Evolutionary conservation across 2,113 vertebrate genomes (phyloP), one percentile per base, ranked within the genome.

Genomic region (Polyodon spathula): DNA sequence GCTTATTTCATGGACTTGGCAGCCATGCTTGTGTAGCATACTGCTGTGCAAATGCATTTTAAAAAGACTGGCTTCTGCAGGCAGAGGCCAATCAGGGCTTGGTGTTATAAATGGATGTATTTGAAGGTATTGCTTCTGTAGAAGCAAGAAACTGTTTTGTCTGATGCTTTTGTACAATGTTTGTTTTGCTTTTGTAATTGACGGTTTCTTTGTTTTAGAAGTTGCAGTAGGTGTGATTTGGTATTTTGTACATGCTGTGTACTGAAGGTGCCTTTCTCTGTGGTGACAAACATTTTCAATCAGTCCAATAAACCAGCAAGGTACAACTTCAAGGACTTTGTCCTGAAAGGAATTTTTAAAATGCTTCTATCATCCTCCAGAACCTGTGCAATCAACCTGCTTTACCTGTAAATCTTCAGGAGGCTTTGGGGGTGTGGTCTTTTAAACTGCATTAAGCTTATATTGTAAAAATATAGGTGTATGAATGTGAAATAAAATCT

Each of bases 401-500:
- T 76, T 61, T 58, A 70, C 57, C 71, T 76, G 80, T 86, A 81
- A 63, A 80, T 81, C 70, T 80, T 77, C 88, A 89, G 87, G 88
- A 90, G 84, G 83, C 85, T 93, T 94, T 89, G 80, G 63, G 84
- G 87, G 91, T 90, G 85, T 84, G 76, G 59, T 76, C 79, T 81
- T 91, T 85, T 86, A 84, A 93, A 90, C 81, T 89, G 88, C 90
- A 93, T 95, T 94, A 89, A 84, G 87, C 83, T 77, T 15, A 63
- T 76, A 48, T 90, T 97, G 91, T 97, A 95, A 86, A 27, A 90
- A 90, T 92, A 89, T 90, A 90, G 89, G 92, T 97, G 94, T 96
- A 93, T 89, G 94, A 94, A 96, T 90, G 90, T 91, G 91, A 94
- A 97, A 97, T 95, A 95, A 97, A 98, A 86, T 27, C 2, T 27